Percentiles rank a stretch among this genome's conserved stretches.
Conservation (phyloP, 2,113 vertebrate species). For the Microcebus murinus region DNA sequence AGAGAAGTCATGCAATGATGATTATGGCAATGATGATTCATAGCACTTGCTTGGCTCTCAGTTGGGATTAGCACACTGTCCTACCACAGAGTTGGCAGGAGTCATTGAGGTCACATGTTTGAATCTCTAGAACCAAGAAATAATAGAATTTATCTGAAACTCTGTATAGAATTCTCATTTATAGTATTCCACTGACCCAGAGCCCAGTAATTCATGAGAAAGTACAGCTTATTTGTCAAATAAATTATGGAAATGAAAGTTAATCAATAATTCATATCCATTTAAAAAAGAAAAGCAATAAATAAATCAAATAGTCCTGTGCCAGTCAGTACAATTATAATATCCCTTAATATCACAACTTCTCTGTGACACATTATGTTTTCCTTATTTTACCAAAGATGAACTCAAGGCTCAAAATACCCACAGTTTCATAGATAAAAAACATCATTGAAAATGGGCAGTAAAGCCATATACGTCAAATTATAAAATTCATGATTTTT, state of each 20-base stretch:
- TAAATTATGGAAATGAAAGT: conserved; percentile 52
- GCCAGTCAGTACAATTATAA: conserved; percentile 9
- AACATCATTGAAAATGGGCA: neutral
- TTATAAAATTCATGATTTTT: neutral
- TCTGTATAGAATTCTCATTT: neutral
- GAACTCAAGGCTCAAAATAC: neutral
- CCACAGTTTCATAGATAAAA: neutral
- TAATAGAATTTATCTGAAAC: neutral
- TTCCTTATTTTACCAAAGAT: neutral
- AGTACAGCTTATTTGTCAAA: conserved; percentile 53
- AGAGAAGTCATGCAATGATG: neutral
- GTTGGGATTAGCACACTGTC: neutral
- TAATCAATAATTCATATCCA: conserved; percentile 63
- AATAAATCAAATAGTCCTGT: conserved; percentile 48
- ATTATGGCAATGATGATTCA: neutral
- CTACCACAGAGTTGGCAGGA: neutral
- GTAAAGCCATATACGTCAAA: neutral
- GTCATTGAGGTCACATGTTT: neutral
- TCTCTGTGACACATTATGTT: neutral
- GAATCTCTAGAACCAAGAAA: neutral
- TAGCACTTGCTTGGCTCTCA: neutral
- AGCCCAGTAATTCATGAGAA: conserved; percentile 13
- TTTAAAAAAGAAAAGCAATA: conserved; percentile 60
- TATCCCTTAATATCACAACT: neutral
- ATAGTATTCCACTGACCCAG: neutral